Conservation (phyloP, 2,888 invertebrate species). For the Encarsia formosa region DNA sequence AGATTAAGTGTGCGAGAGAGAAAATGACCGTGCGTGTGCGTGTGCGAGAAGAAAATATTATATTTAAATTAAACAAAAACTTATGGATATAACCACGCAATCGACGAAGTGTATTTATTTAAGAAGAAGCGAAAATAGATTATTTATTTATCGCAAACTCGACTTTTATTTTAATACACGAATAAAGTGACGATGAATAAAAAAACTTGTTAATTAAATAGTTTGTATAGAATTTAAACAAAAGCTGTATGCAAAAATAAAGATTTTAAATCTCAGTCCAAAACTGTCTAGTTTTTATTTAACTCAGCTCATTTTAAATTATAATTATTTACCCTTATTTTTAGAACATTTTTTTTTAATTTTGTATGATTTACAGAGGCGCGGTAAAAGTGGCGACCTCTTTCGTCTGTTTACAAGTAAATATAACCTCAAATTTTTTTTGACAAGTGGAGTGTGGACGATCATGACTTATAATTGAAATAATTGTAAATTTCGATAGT, state of each 20-base stretch:
- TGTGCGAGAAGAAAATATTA: constrained; percentile 4
- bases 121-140: constrained; percentile 16
- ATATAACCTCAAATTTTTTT: background rate
- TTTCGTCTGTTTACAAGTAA: background rate
- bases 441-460: background rate
- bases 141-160: constrained; percentile 19
- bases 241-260: constrained; percentile 23
- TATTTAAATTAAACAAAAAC: constrained; percentile 21
- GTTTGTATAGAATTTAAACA: constrained; percentile 24
- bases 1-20: constrained; percentile 9
- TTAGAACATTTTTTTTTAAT: too few species aligned
- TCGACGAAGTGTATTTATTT: constrained; percentile 24
- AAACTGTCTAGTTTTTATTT: too few species aligned
- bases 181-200: constrained; percentile 15
- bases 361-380: too few species aligned
- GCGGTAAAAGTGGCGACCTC: background rate
- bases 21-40: background rate
- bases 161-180: constrained; percentile 24
- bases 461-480: too few species aligned
- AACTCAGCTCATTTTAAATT: too few species aligned
- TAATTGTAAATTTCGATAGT: too few species aligned
- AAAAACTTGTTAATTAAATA: constrained; percentile 14
- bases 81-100: constrained; percentile 12
- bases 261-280: constrained; percentile 14
- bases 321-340: too few species aligned